Base-by-base conservation (phyloP, 2,888 invertebrate species). In the Helleia helle region DNA sequence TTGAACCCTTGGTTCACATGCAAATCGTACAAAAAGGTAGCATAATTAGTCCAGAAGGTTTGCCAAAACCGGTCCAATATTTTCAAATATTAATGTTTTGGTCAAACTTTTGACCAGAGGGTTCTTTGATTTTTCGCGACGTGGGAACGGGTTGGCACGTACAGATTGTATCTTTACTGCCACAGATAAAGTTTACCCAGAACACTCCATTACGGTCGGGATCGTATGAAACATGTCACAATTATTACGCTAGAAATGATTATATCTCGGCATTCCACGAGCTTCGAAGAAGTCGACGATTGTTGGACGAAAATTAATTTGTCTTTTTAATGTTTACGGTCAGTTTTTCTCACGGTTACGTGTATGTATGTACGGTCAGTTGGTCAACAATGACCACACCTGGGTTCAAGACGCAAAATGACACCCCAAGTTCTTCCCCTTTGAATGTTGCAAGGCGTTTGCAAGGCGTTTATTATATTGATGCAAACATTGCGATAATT, bases 171-270 rank as follows among this genome's bases (percentile, higher is more conserved):
- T 81, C 81, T 80, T 76, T 71, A 79, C 71, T 72, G 65, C 54
- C 55, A 60, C 51, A 58, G 63, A 64, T 62, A 71, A 65, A 69
- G 71, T 81, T 83, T 83, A 81, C 74, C 66, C 81, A 81, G 80
- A 63, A 57, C 63, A 62, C 62, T 66, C 79, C 75, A 83, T 84
- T 80, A 83, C 63, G 62, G 62, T 66, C 66, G 81, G 73, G 71
- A 70, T 77, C 70, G 70, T 71, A n/a, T n/a, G n/a, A n/a, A n/a
- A n/a, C n/a, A n/a, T n/a, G n/a, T n/a, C n/a, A n/a, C n/a, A n/a
- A n/a, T n/a, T n/a, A n/a, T n/a, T n/a, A n/a, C n/a, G n/a, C n/a
- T 73, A 72, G 75, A 75, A 75, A 68, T 55, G 81, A 83, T 83
- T 75, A 71, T 65, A 83, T 83, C 83, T 61, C 61, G 65, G 61